These are phyloP conservation scores for Drosophila putrida DNA, from an alignment of 2,888 invertebrate genomes.

Conservation along the genomic window DNA sequence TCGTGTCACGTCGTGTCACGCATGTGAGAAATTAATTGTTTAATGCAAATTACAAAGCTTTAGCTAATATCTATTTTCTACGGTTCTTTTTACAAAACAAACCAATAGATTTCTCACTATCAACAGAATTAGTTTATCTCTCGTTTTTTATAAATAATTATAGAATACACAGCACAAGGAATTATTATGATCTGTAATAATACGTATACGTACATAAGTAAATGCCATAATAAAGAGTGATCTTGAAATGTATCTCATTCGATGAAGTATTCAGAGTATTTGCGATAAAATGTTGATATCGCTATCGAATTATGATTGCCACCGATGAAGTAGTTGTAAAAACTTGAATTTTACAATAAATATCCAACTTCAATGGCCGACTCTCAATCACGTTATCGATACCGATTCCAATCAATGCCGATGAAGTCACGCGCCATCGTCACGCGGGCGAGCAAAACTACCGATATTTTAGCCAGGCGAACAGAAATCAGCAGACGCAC, in stretches of 20 bases:
- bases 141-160: neutral
- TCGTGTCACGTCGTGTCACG: constrained; percentile 19
- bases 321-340: neutral
- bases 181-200: neutral
- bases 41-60: neutral
- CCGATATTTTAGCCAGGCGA: constrained; percentile 85
- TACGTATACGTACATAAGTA: neutral
- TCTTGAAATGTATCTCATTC: neutral
- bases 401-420: constrained; percentile 66
- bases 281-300: neutral
- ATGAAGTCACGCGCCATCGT: constrained; percentile 66
- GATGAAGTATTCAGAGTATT: neutral
- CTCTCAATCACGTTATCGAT: constrained; percentile 55
- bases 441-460: constrained; percentile 81
- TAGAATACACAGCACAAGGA: neutral
- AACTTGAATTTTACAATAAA: constrained; percentile 5
- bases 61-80: too few species aligned
- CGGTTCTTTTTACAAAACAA: too few species aligned
- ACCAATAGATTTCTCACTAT: neutral
- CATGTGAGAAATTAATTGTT: neutral
- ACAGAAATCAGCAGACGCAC: constrained; percentile 52
- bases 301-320: neutral
- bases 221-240: neutral
- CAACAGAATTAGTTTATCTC: neutral
- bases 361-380: constrained; percentile 15